A percentile compares a stretch with the other conserved stretches of the same genome.
Evolutionary conservation across 1,140 invertebrate genomes (phyloP).

Genomic region (Chironomus striatipennis): DNA sequence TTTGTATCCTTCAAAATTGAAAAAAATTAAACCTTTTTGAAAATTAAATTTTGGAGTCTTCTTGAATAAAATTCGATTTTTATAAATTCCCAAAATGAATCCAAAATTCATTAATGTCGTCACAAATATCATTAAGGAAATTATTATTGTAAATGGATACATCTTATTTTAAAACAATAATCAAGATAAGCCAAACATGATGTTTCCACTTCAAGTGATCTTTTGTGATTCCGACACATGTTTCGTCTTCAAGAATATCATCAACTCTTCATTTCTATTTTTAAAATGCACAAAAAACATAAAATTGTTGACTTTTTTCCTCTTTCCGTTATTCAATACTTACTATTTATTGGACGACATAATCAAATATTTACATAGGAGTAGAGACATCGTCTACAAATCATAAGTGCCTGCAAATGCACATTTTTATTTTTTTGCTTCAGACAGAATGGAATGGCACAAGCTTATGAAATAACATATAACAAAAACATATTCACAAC

Average conservation of each 20-base stretch:
- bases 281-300: not conserved
- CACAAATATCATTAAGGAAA: not conserved
- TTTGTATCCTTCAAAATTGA: too few species aligned
- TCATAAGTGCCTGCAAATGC: not conserved
- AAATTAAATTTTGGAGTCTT: too few species aligned
- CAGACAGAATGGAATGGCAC: not conserved
- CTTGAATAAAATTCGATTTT: too few species aligned
- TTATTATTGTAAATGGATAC: too few species aligned
- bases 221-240: constrained; percentile 22
- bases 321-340: constrained; percentile 8
- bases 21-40: too few species aligned
- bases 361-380: constrained; percentile 2
- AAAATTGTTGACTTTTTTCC: not conserved
- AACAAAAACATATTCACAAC: constrained; percentile 11
- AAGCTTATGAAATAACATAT: constrained; percentile 14
- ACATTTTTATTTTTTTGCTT: not conserved
- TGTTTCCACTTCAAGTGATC: constrained; percentile 16
- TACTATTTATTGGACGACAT: not conserved
- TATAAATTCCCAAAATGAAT: too few species aligned
- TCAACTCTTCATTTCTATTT: not conserved
- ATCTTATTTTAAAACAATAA: not conserved
- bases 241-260: not conserved
- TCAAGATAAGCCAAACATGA: constrained; percentile 22
- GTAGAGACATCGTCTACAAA: not conserved
- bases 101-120: not conserved